Conservation (phyloP, 2,888 invertebrate genomes). For the Pinctada fucata region DNA sequence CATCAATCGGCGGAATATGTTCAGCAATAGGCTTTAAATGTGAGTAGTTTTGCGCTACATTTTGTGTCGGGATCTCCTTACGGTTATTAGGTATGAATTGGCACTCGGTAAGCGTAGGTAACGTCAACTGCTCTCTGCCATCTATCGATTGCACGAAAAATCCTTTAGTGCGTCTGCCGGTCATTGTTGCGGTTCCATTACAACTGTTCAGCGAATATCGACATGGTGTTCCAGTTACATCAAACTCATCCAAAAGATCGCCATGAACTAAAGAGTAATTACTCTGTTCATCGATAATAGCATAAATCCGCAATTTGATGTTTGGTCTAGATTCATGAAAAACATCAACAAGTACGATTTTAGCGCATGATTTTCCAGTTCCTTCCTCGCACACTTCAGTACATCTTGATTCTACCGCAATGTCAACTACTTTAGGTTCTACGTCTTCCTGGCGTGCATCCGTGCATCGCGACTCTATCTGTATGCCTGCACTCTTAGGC, state of each 20-base stretch:
- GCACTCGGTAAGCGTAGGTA: constrained; percentile 42
- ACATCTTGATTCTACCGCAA: too few relatives aligned
- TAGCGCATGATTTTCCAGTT: constrained; percentile 16
- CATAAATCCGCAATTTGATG: constrained; percentile 12
- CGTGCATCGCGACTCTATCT: constrained; percentile 9
- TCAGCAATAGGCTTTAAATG: constrained; percentile 24
- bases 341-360: constrained; percentile 18
- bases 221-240: neutral
- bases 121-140: constrained; percentile 13
- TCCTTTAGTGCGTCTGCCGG: constrained; percentile 30
- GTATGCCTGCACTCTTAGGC: neutral
- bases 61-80: constrained; percentile 36
- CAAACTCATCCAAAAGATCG: constrained; percentile 18
- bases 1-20: constrained; percentile 4
- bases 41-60: constrained; percentile 15
- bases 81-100: constrained; percentile 27
- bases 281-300: constrained; percentile 38
- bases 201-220: constrained; percentile 27
- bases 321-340: constrained; percentile 4
- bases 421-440: too few relatives aligned
- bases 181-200: constrained; percentile 19
- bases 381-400: constrained; percentile 11
- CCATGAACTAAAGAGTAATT: constrained; percentile 27
- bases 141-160: constrained; percentile 37
- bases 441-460: too few relatives aligned